Base-by-base conservation (phyloP, 2,888 invertebrate genomes). In the Encarsia formosa region DNA sequence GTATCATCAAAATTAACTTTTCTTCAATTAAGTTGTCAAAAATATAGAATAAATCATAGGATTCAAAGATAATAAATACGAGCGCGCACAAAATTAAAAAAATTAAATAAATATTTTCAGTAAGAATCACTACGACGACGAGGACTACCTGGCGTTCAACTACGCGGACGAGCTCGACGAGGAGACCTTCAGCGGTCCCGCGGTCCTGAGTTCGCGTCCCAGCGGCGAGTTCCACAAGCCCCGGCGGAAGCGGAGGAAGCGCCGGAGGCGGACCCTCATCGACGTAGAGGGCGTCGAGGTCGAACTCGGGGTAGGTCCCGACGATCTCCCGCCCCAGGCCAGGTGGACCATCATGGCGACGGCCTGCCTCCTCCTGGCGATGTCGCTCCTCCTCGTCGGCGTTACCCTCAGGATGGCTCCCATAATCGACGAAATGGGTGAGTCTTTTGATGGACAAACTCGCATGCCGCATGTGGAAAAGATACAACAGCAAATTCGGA, bases 351-450 rank as follows among this genome's bases (percentile, higher is more conserved):
- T 94, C 73, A 89, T 92, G 74, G 87, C 90, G 65, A 92, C 93
- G 37, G 93, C 93, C 56, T 90, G 90, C 68, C 78, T 93, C 58
- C 78, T 94, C 60, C 82, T 94, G 54, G 84, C 91, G 68, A 88
- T 93, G 79, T 92, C 93, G 75, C 82, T 95, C 65, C 79, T 94
- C 60, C 79, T 95, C 54, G 93, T 95, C 24, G 94, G 93, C 15
- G 88, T 94, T 50, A 94, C 94, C 4, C 78, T 95, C 24, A 80
- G 93, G 59, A 92, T 95, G 91, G 93, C 94, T 13, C 94, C 94
- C 11, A 86, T 94, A 61, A 95, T 95, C 67, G 94, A 95, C 71
- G 93, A 93, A 68, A 90, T 94, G 87, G 93, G 94, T 94, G 76
- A 86, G 89, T 81, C 1, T 11, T 11, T 5, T 15, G 26, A 26